A percentile compares a stretch with the other conserved stretches of the same genome.
phyloP scores from a whole-genome alignment of 1,140 invertebrate genomes.

The Drosophila albomicans region DNA sequence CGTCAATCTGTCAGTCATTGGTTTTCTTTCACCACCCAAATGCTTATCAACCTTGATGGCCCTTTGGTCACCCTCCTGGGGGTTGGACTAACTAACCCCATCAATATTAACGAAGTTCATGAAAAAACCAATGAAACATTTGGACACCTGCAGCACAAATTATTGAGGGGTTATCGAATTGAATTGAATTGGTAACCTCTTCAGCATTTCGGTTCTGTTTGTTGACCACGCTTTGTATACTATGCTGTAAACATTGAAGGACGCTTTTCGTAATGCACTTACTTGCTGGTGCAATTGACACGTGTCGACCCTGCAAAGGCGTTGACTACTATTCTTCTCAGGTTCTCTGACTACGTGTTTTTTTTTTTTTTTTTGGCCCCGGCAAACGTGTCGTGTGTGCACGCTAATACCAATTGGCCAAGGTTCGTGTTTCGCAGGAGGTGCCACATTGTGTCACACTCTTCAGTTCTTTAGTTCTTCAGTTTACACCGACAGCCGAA shows the following conservation, averaged over 20 bases:
- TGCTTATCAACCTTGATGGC: neutral
- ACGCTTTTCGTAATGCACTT: neutral
- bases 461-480: slow-evolving; percentile 1
- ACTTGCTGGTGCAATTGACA: slow-evolving; percentile 13
- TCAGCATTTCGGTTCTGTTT: neutral
- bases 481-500: neutral
- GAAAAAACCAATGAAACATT: slow-evolving; percentile 8
- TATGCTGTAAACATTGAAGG: slow-evolving; percentile 19
- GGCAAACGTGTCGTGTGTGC: neutral
- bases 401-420: slow-evolving; percentile 40
- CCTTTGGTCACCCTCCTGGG: too few species aligned
- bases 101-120: slow-evolving; percentile 50
- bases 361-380: neutral
- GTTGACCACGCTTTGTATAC: neutral
- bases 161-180: neutral
- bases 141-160: slow-evolving; percentile 15
- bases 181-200: neutral
- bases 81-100: slow-evolving; percentile 14
- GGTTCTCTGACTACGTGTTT: neutral
- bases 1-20: too few species aligned
- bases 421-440: slow-evolving; percentile 17
- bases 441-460: slow-evolving; percentile 18
- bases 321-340: too few species aligned
- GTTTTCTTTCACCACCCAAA: too few species aligned
- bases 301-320: slow-evolving; percentile 18